Conservation (phyloP, 2,113 vertebrate genomes). For the Craseonycteris thonglongyai region DNA sequence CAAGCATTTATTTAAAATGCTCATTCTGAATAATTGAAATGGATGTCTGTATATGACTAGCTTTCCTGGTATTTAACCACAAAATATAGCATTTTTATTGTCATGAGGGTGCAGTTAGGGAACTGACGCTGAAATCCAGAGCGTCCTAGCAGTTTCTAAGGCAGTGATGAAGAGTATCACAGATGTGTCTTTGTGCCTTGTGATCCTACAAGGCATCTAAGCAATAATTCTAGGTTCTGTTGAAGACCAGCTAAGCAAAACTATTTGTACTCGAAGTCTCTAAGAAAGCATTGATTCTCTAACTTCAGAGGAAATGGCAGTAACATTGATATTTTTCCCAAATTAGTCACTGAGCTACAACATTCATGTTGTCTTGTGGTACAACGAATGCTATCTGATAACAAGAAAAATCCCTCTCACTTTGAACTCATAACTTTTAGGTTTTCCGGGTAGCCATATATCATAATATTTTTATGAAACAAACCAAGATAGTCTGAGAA, state of each 20-base stretch:
- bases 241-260: not conserved
- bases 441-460: not conserved
- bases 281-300: not conserved
- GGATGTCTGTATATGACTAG: not conserved
- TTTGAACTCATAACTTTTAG: not conserved
- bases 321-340: not conserved
- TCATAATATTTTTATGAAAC: not conserved
- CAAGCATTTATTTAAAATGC: not conserved
- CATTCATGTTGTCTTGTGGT: not conserved
- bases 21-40: not conserved
- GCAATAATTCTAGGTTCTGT: not conserved
- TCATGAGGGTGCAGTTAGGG: not conserved
- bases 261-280: not conserved
- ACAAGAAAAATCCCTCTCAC: not conserved
- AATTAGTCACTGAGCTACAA: not conserved
- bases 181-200: not conserved
- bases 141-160: not conserved
- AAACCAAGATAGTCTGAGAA: not conserved
- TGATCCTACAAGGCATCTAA: not conserved
- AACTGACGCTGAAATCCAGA: not conserved
- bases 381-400: not conserved
- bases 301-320: not conserved
- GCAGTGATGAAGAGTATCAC: not conserved
- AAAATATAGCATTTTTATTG: not conserved
- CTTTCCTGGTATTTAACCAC: not conserved